Base-by-base conservation (phyloP, 2,113 vertebrate genomes). In the Cyprinodon variegatus region DNA sequence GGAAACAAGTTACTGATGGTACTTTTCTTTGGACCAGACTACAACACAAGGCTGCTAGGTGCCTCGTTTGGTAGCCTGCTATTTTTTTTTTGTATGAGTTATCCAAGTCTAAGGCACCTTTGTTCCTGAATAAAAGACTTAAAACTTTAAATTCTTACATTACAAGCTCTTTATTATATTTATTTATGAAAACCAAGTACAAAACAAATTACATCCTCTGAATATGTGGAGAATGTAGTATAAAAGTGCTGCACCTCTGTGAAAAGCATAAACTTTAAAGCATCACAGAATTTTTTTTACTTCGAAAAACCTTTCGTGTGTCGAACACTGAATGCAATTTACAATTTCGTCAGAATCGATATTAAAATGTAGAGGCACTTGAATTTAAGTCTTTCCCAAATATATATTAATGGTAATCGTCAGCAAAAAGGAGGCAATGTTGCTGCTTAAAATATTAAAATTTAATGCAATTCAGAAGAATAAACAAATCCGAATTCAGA, bases 331-430 rank as follows among this genome's bases (percentile, higher is more conserved):
- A 72, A 29, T 4, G 57, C 68, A 6, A 22, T 29, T 1, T 64
- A 70, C 10, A 69, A n/a, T 65, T 63, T 60, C 14, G 67, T 50
- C 7, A 63, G 36, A 70, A 29, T 72, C 75, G 4, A 39, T 41
- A 61, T 40, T 70, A 65, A 83, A 70, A 29, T 22, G 45, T 7
- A 60, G 65, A 82, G 82, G 86, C 81, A 88, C 83, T 89, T 89
- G 3, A 0, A 62, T 78, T 63, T 38, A 39, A 63, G 50, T 38
- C 37, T 65, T 36, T 10, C 50, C 20, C 3, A 45, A n/a, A 12
- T 40, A 9, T 3, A 4, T 9, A 10, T 53, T 20, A 29, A 10
- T 41, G 17, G 50, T 14, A 20, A 14, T 17, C 14, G 29, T 12
- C 10, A 22, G 5, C 11, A n/a, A 68, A 50, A 20, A 4, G 37